These are phyloP conservation scores for Neodontobutis hainanensis DNA, from an alignment of 2,113 vertebrate species.

Conservation along the genomic window DNA sequence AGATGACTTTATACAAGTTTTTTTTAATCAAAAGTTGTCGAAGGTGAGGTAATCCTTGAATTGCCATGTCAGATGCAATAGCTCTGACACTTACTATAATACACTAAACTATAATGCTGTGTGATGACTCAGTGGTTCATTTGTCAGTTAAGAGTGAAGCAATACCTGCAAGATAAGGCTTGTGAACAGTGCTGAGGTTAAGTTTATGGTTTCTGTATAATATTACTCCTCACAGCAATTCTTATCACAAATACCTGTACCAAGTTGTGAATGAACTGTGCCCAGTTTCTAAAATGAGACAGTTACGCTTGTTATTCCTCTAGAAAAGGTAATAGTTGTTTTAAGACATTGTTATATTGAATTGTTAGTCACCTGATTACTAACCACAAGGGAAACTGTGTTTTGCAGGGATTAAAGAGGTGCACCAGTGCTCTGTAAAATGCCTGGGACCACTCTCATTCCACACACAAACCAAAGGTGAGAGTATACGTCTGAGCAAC, in stretches of 20 bases:
- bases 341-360: no score
- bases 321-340: background rate
- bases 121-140: background rate
- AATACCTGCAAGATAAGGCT: background rate
- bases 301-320: no score
- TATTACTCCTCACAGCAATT: background rate
- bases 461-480: conserved; percentile 73
- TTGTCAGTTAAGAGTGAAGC: background rate
- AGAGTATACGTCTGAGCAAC: conserved; percentile 67
- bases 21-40: no score
- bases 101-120: background rate
- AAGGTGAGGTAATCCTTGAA: background rate
- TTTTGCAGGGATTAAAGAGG: background rate
- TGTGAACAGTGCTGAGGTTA: no score
- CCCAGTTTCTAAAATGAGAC: no score
- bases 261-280: no score
- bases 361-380: background rate
- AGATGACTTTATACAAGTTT: no score
- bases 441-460: conserved; percentile 75
- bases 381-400: background rate
- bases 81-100: background rate
- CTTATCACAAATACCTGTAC: no score
- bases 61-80: background rate
- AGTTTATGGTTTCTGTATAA: background rate
- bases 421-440: conserved; percentile 22